Percentiles rank a stretch among this genome's conserved stretches.
These are phyloP conservation scores for Engraulis encrasicolus DNA, from an alignment of 2,113 vertebrate species.

Conservation along the genomic window DNA sequence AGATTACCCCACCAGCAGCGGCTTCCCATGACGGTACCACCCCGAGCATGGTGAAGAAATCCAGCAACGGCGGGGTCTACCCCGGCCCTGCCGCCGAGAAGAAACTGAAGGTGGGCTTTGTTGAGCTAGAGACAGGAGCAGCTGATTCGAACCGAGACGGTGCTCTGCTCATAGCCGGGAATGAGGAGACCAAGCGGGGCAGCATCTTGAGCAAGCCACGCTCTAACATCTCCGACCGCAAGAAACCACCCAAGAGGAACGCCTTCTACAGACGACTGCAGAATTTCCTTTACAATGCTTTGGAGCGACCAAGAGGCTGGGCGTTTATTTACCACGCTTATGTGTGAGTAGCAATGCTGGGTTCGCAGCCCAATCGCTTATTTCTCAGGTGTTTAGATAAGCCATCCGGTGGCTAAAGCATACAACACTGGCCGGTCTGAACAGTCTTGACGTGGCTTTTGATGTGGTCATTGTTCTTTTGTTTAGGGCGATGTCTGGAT, in stretches of 20 bases:
- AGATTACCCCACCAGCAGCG: slow-evolving; percentile 38
- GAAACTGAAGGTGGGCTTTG: slow-evolving; percentile 97
- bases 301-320: slow-evolving; percentile 89
- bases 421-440: background rate
- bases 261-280: slow-evolving; percentile 88
- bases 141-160: slow-evolving; percentile 89
- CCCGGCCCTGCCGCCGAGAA: slow-evolving; percentile 87
- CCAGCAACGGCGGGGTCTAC: slow-evolving; percentile 93
- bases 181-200: slow-evolving; percentile 80
- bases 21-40: slow-evolving; percentile 58
- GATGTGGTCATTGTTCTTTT: background rate
- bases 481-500: background rate
- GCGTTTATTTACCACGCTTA: slow-evolving; percentile 90
- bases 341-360: slow-evolving; percentile 75
- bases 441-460: background rate
- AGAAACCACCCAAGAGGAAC: slow-evolving; percentile 85
- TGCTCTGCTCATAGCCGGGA: slow-evolving; percentile 88
- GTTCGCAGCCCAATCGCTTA: background rate
- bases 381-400: background rate
- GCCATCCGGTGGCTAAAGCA: background rate
- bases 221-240: slow-evolving; percentile 74
- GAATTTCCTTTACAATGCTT: slow-evolving; percentile 90
- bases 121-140: slow-evolving; percentile 88
- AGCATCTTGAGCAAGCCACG: slow-evolving; percentile 84
- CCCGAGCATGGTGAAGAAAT: slow-evolving; percentile 89